These are phyloP conservation scores for Serripes groenlandicus DNA, from an alignment of 2,888 invertebrate species.

Conservation along the genomic window DNA sequence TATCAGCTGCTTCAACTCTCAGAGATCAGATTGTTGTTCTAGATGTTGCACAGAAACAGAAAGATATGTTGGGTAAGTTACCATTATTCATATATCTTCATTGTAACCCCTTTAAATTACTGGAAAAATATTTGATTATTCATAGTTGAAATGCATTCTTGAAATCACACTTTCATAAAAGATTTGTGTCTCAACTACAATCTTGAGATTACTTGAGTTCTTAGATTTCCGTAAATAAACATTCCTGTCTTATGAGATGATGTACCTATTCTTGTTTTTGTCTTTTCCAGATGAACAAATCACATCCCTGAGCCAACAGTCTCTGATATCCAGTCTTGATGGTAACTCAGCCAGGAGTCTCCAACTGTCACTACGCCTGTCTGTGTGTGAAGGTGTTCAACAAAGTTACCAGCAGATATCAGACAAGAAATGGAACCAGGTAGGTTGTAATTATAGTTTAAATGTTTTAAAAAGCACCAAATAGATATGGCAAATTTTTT, in stretches of 20 bases:
- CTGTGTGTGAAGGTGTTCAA: constrained; percentile 11
- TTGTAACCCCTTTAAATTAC: too few species aligned
- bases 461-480: background rate
- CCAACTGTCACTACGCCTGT: constrained; percentile 15
- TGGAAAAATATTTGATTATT: too few species aligned
- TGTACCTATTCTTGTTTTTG: too few species aligned
- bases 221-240: too few species aligned
- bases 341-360: constrained; percentile 9
- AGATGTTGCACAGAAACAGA: constrained; percentile 11
- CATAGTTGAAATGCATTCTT: too few species aligned
- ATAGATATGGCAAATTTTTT: background rate
- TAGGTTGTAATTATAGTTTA: background rate
- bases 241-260: too few species aligned
- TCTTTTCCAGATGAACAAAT: background rate
- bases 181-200: too few species aligned
- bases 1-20: constrained; percentile 5
- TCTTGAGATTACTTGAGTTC: too few species aligned
- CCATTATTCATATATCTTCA: too few species aligned
- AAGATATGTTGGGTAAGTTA: constrained; percentile 10
- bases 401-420: background rate
- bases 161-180: too few species aligned
- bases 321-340: background rate
- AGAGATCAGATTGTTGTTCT: constrained; percentile 12
- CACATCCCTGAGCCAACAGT: background rate
- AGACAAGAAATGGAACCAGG: constrained; percentile 5